phyloP scores from a whole-genome alignment of 2,113 vertebrate genomes.

The Sapayoa aenigma region DNA sequence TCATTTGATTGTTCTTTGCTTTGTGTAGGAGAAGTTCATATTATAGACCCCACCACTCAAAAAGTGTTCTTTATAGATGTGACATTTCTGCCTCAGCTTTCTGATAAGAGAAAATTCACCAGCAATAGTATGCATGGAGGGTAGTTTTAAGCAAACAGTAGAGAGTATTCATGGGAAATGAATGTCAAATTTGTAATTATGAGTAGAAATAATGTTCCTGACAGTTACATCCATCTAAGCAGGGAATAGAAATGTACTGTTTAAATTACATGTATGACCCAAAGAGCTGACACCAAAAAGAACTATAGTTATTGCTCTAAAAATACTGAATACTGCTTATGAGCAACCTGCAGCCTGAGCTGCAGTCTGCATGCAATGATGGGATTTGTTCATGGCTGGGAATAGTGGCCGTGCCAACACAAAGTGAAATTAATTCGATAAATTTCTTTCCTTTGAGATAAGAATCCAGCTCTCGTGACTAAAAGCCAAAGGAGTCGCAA shows the following conservation, averaged over 20 bases:
- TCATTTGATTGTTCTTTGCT: neutral
- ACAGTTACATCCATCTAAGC: constrained; percentile 49
- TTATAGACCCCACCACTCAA: neutral
- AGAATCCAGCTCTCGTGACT: neutral
- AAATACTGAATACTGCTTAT: constrained; percentile 15
- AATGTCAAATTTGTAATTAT: constrained; percentile 64
- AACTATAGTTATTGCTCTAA: constrained; percentile 33
- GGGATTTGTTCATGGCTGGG: neutral
- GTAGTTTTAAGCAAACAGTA: constrained; percentile 44
- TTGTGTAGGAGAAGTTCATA: neutral
- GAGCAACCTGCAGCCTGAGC: neutral
- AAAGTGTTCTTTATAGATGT: neutral
- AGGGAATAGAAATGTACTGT: constrained; percentile 46
- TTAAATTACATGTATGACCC: constrained; percentile 58
- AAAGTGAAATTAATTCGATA: constrained; percentile 9
- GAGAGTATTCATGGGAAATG: constrained; percentile 43
- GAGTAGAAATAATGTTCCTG: constrained; percentile 50
- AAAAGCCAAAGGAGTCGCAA: constrained; percentile 8
- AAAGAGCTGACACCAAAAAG: constrained; percentile 32
- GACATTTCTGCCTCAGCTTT: constrained; percentile 4
- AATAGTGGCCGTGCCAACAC: neutral
- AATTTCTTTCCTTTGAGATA: neutral
- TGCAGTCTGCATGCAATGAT: neutral
- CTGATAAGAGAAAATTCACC: constrained; percentile 6
- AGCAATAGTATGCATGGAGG: constrained; percentile 11